phyloP scores from a whole-genome alignment of 2,888 invertebrate species.

The Lithophane semibrunnea region DNA sequence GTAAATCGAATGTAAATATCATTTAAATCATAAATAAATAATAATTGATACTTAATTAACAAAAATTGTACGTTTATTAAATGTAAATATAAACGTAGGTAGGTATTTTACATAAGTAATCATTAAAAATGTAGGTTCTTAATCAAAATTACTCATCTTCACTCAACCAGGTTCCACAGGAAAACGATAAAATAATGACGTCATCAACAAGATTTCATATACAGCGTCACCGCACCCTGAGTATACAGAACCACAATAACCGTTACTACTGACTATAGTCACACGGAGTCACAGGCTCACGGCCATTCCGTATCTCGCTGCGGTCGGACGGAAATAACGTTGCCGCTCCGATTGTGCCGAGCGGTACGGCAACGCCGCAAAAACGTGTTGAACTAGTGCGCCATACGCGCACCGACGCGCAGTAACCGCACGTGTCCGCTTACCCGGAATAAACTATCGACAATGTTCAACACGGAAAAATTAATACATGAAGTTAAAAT shows the following conservation, averaged over 20 bases:
- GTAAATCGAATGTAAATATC: too few species aligned
- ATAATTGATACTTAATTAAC: background rate
- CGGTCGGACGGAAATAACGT: constrained; percentile 54
- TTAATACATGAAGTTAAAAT: constrained; percentile 49
- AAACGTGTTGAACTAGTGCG: constrained; percentile 34
- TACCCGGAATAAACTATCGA: background rate
- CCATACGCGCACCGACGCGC: constrained; percentile 5
- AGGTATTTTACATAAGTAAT: background rate
- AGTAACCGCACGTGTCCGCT: constrained; percentile 9
- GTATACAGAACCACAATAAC: background rate
- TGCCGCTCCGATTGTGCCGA: constrained; percentile 48
- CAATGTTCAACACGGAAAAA: constrained; percentile 53
- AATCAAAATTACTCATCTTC: background rate
- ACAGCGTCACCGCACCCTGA: background rate
- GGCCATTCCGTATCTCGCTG: constrained; percentile 36
- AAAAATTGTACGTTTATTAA: too few species aligned
- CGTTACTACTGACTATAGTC: background rate
- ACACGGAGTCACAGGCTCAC: constrained; percentile 30
- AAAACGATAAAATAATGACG: background rate
- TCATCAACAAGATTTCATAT: background rate
- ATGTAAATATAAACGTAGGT: too few species aligned
- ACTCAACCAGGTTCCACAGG: background rate
- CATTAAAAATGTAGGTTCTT: background rate
- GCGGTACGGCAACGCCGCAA: constrained; percentile 56
- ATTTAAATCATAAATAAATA: too few species aligned